phyloP scores from a whole-genome alignment of 2,113 vertebrate species.

The Crotalus horridus region DNA sequence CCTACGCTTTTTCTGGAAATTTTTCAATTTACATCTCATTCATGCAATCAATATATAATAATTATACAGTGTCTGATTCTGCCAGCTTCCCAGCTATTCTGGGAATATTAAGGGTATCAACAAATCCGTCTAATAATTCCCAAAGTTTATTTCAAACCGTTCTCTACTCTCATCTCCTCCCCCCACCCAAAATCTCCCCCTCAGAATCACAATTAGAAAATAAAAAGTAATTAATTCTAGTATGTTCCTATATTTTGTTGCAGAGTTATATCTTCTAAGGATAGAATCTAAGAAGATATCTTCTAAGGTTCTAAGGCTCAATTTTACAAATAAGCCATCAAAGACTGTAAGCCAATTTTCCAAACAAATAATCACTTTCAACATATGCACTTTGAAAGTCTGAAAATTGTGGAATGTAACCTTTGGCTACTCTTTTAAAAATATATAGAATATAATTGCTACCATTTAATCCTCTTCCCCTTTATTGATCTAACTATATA shows the following conservation, averaged over 20 bases:
- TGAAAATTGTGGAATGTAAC: background rate
- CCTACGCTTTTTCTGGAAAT: background rate
- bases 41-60: background rate
- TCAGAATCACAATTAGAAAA: background rate
- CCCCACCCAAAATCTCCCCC: background rate
- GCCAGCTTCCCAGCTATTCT: background rate
- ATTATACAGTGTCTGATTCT: background rate
- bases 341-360: background rate
- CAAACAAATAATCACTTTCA: background rate
- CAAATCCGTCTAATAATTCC: background rate
- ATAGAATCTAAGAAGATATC: background rate
- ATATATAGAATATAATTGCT: background rate
- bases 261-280: background rate
- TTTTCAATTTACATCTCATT: background rate
- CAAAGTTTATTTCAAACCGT: background rate
- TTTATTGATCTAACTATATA: background rate
- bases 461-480: background rate
- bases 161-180: background rate
- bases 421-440: background rate
- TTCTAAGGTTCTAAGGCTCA: background rate
- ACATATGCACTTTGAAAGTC: background rate
- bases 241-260: background rate
- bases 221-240: background rate
- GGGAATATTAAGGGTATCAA: background rate
- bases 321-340: background rate